Base-by-base conservation (phyloP, 2,797 vertebrate species). In the Fringilla coelebs region DNA sequence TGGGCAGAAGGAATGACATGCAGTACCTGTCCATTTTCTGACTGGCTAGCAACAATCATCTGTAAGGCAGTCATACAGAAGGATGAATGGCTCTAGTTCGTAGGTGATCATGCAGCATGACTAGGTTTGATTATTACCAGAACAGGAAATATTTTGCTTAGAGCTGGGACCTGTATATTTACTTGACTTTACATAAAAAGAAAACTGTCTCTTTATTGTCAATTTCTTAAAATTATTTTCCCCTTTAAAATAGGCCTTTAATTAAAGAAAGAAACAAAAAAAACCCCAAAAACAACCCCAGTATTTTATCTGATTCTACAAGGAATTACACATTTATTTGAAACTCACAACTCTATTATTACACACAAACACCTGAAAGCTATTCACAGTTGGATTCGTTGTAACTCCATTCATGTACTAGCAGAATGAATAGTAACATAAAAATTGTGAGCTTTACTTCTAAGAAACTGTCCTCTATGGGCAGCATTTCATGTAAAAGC, bases 21-120 rank as follows among this genome's bases (percentile, higher is more conserved):
- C 76, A 98, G 97, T 52, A 98, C 96, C 86, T 98, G 98, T 48
- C 98, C 97, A 63, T 97, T 97, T 96, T 98, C 98, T 87, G 98
- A 98, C 63, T 98, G 98, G 83, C 97, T 97, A 45, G 98, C 97
- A 94, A 98, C 94, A 79, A 98, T 98, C 97, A 98, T 98, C 98
- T 98, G 96, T 41, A 93, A 96, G 55, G 74, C 49, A 96, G 95
- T 29, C 51, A 90, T 78, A 79, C 9, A 91, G 65, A 88, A 81
- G 71, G 63, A 80, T 38, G n/a, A 91, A 52, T 5, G 13, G 43
- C 32, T 46, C 32, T 31, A n/a, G 26, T 63, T 17, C 48, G 26
- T 54, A 55, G 6, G 31, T n/a, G n/a, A 79, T 41, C 7, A 40
- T 5, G 25, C 40, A 65, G 51, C 19, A 76, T 0, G 0, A 65